Evolutionary conservation across 2,888 invertebrate species (phyloP).

Genomic region (Cyclophora albipunctata): DNA sequence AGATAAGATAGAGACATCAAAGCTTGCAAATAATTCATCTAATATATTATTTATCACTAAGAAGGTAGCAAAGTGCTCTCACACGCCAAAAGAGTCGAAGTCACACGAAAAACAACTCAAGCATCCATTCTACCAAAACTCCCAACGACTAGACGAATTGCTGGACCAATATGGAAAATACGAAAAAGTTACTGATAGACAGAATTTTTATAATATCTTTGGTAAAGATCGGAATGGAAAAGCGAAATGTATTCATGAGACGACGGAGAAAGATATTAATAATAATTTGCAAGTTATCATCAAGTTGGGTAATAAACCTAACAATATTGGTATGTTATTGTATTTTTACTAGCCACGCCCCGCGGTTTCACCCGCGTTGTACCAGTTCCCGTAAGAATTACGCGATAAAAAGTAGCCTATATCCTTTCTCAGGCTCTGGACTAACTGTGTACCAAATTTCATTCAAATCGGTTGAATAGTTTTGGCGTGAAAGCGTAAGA

Average conservation of each 20-base stretch:
- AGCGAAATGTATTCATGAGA: slow-evolving; percentile 22
- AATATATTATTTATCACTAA: slow-evolving; percentile 6
- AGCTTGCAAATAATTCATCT: too few relatives aligned
- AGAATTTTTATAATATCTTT: too few relatives aligned
- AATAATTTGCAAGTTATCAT: too few relatives aligned
- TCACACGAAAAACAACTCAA: slow-evolving; percentile 42
- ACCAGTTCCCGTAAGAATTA: too few relatives aligned
- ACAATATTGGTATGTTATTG: too few relatives aligned
- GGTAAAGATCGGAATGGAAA: slow-evolving; percentile 16
- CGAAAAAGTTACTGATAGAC: neutral
- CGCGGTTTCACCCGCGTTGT: too few relatives aligned
- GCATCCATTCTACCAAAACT: slow-evolving; percentile 51
- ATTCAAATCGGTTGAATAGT: too few relatives aligned
- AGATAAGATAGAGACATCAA: slow-evolving; percentile 29
- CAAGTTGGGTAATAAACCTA: neutral
- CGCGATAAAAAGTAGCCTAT: too few relatives aligned
- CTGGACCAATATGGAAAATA: slow-evolving; percentile 36
- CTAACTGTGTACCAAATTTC: too few relatives aligned
- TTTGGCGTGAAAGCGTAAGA: too few relatives aligned
- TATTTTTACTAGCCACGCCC: too few relatives aligned
- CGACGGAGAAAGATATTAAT: neutral
- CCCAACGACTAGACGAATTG: slow-evolving; percentile 44
- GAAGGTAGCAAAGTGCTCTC: slow-evolving; percentile 45
- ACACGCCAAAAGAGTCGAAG: slow-evolving; percentile 35
- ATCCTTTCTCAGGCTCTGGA: too few relatives aligned